Percentiles rank a stretch among this genome's conserved stretches.
These are phyloP conservation scores for Peromyscus polionotus DNA, from an alignment of 2,113 vertebrate species.

Conservation along the genomic window DNA sequence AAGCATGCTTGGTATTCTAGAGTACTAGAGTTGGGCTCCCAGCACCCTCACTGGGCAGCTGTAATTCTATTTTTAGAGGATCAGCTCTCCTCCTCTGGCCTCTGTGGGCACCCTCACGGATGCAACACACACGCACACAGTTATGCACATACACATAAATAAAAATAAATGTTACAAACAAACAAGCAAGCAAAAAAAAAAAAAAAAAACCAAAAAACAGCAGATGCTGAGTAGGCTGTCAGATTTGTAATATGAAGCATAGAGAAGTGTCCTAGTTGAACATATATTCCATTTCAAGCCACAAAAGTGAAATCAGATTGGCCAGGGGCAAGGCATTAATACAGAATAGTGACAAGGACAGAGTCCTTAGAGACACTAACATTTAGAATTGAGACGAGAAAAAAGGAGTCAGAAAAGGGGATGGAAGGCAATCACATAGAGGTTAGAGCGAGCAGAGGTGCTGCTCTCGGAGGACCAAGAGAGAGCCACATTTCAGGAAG, in stretches of 20 bases:
- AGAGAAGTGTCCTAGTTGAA: neutral
- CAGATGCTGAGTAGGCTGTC: neutral
- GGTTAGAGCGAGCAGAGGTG: neutral
- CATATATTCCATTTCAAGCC: neutral
- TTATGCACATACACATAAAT: neutral
- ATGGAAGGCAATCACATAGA: neutral
- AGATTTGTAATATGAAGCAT: neutral
- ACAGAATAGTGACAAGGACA: neutral
- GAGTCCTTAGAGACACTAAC: neutral
- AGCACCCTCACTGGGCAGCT: neutral
- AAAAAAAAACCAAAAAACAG: neutral
- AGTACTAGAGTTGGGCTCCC: neutral
- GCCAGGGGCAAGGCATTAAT: neutral
- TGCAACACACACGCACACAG: neutral
- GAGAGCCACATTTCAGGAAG: neutral
- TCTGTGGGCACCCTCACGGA: no score
- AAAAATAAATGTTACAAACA: neutral
- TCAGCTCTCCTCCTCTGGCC: neutral
- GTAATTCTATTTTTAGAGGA: neutral
- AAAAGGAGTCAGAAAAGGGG: neutral
- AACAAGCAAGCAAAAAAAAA: neutral
- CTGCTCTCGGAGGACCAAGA: neutral
- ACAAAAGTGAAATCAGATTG: neutral
- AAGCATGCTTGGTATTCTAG: neutral
- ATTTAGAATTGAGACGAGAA: constrained; percentile 48